Base-by-base conservation (phyloP, 2,888 invertebrate species). In the Amphipoea lucens region DNA sequence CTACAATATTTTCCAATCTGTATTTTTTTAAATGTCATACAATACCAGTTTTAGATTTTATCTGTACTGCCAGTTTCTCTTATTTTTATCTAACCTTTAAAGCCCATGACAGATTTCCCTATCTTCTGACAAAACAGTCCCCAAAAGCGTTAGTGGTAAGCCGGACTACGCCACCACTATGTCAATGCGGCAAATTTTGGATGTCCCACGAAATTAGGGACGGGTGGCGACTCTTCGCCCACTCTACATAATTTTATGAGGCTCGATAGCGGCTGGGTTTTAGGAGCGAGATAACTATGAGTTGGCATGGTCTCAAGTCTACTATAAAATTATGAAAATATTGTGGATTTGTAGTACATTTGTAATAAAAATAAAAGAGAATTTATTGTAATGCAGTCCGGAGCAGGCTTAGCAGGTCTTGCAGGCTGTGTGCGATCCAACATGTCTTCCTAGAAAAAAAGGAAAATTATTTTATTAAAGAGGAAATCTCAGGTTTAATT, bases 311-410 rank as follows among this genome's bases (percentile, higher is more conserved):
- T 90, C 87, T 91, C 92, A 90, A 90, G 90, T 83, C 84, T 88
- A 88, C 90, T 87, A 92, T 92, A 91, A 92, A 93, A 92, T 92
- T 91, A 92, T 91, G 90, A 92, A 92, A 92, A 92, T 92, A 92
- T 89, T 88, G 89, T 84, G 75, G 79, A 86, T 86, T 82, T 84
- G 78, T 87, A 91, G 45, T 45, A 12, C 48, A 91, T 91, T 90
- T 88, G 90, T 87, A 90, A 86, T 91, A 87, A 89, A 84, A 91
- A 88, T 92, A 90, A 90, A 83, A 87, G 79, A 84, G 7, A 89
- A 92, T 90, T 90, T 92, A 91, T 89, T 88, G 76, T 90, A 87
- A 90, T 89, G 86, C 83, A 81, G 85, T 87, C 78, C 69, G 65
- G 75, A 74, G 73, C 51, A 57, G 80, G 74, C 69, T 81, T 60